Percentiles rank a stretch among this genome's conserved stretches.
Evolutionary conservation across 2,888 invertebrate genomes (phyloP).

Genomic region (Sesia bembeciformis): DNA sequence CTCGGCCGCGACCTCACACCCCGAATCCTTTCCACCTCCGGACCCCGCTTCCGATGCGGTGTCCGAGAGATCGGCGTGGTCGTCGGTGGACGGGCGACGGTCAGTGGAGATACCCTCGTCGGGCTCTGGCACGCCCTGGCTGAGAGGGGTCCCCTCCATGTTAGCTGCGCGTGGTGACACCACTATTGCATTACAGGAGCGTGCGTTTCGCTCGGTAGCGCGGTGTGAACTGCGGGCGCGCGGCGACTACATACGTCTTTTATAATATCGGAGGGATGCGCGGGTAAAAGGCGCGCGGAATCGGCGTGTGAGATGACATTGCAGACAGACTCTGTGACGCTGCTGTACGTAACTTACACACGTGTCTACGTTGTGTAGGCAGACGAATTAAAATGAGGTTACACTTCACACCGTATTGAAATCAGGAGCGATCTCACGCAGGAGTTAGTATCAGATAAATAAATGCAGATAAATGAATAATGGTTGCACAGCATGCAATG

Average conservation of each 20-base stretch:
- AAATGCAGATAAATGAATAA: slow-evolving; percentile 1
- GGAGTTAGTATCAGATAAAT: slow-evolving; percentile 4
- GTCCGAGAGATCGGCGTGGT: slow-evolving; percentile 80
- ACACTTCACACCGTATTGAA: slow-evolving; percentile 5
- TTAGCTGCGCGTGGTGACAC: slow-evolving; percentile 34
- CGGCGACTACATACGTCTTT: slow-evolving; percentile 44
- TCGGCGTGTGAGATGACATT: slow-evolving; percentile 62
- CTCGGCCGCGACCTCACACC: slow-evolving; percentile 76
- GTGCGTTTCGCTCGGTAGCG: slow-evolving; percentile 56
- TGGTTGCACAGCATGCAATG: slow-evolving; percentile 1
- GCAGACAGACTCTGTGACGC: slow-evolving; percentile 49
- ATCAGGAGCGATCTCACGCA: slow-evolving; percentile 13
- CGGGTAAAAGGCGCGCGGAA: slow-evolving; percentile 47
- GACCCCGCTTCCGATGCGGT: slow-evolving; percentile 78
- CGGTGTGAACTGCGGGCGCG: slow-evolving; percentile 65
- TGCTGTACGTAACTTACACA: slow-evolving; percentile 1
- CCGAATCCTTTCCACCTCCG: slow-evolving; percentile 79
- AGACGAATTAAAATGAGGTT: slow-evolving; percentile 3
- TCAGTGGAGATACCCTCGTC: slow-evolving; percentile 65
- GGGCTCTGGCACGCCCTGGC: slow-evolving; percentile 46
- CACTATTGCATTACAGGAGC: slow-evolving; percentile 53
- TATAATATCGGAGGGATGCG: slow-evolving; percentile 66
- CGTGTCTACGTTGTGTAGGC: slow-evolving; percentile 6
- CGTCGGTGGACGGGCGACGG: slow-evolving; percentile 70
- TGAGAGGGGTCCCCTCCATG: slow-evolving; percentile 58